Percentiles rank a stretch among this genome's conserved stretches.
Evolutionary conservation across 2,113 vertebrate species (phyloP).

Genomic region (Ovis canadensis): DNA sequence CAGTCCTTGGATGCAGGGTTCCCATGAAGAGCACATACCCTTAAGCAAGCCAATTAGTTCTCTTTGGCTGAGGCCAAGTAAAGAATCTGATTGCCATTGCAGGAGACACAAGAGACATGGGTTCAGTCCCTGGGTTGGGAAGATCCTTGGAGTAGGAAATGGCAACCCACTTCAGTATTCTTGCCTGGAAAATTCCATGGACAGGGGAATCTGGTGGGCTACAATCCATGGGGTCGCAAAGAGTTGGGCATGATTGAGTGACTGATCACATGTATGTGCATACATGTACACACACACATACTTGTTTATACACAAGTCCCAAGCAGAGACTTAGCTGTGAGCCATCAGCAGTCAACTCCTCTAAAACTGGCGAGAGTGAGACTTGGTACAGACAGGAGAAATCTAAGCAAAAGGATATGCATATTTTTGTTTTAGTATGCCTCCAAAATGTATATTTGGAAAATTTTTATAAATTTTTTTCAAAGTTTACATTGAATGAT

Average conservation of each 20-base stretch:
- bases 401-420: neutral
- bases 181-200: neutral
- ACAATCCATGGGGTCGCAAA: neutral
- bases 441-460: neutral
- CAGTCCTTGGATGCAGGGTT: neutral
- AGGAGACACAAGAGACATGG: neutral
- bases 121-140: neutral
- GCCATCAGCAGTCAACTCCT: neutral
- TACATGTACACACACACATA: neutral
- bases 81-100: neutral
- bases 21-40: neutral
- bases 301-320: neutral
- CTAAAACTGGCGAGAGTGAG: neutral
- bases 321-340: neutral
- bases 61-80: neutral
- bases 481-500: neutral
- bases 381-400: neutral
- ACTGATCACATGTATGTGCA: rapidly evolving
- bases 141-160: neutral
- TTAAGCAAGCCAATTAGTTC: neutral
- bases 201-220: neutral
- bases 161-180: neutral
- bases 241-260: neutral
- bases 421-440: neutral
- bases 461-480: neutral